Evolutionary conservation across 2,113 vertebrate species (phyloP).

Genomic region (Jacana jacana): DNA sequence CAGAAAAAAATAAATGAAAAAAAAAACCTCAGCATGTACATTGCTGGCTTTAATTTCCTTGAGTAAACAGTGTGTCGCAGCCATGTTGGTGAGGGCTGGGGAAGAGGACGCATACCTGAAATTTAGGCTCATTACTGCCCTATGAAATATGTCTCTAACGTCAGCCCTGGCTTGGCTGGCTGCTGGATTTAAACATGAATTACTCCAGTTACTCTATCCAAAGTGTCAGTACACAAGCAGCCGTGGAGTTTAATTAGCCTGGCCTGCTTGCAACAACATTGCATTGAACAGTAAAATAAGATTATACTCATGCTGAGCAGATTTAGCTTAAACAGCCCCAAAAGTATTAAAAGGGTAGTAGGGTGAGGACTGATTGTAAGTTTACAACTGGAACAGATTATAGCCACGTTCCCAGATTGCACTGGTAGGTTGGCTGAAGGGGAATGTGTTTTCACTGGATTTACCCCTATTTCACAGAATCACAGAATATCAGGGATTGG

Average conservation of each 20-base stretch:
- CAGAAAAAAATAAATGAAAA: neutral
- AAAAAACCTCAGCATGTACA: neutral
- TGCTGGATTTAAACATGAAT: neutral
- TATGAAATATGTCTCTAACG: neutral
- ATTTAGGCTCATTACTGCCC: slow-evolving; percentile 27
- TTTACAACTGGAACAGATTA: neutral
- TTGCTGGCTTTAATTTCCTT: slow-evolving; percentile 67
- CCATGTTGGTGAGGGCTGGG: neutral
- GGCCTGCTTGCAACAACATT: neutral
- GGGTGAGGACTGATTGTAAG: neutral
- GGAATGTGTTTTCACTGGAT: neutral
- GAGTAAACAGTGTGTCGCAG: slow-evolving; percentile 14
- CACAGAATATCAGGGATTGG: too few relatives aligned
- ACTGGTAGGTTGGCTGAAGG: neutral
- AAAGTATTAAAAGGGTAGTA: neutral
- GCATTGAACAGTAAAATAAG: neutral
- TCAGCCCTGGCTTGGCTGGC: neutral
- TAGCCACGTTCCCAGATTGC: neutral
- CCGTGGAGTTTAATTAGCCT: neutral
- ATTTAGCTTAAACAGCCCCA: neutral
- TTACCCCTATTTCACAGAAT: too few relatives aligned
- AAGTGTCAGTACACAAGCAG: neutral
- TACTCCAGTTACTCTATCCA: neutral
- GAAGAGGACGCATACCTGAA: slow-evolving; percentile 27
- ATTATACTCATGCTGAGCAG: neutral